phyloP scores from a whole-genome alignment of 2,797 vertebrate genomes.

The Gouania willdenowi region DNA sequence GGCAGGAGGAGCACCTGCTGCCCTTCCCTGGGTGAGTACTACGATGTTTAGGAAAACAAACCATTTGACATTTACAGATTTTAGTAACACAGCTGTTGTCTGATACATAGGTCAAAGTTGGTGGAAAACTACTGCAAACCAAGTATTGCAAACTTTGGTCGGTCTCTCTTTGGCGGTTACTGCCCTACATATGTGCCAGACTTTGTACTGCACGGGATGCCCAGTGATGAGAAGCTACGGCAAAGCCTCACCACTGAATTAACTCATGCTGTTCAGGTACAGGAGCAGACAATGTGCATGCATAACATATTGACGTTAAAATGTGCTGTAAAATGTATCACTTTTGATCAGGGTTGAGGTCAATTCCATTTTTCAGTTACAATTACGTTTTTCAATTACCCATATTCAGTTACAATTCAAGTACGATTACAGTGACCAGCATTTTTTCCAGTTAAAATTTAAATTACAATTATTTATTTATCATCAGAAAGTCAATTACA shows the following conservation, averaged over 20 bases:
- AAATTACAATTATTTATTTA: too few relatives aligned
- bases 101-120: slow-evolving; percentile 83
- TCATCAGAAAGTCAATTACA: too few relatives aligned
- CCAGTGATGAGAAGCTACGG: slow-evolving; percentile 89
- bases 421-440: too few relatives aligned
- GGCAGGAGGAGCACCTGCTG: slow-evolving; percentile 93
- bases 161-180: slow-evolving; percentile 95
- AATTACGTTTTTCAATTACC: too few relatives aligned
- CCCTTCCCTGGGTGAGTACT: slow-evolving; percentile 88
- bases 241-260: slow-evolving; percentile 90
- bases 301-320: too few relatives aligned
- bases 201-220: slow-evolving; percentile 95
- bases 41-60: neutral
- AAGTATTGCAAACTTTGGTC: slow-evolving; percentile 93
- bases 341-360: too few relatives aligned
- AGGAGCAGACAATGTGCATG: too few relatives aligned
- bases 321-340: too few relatives aligned
- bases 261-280: slow-evolving; percentile 94
- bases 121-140: slow-evolving; percentile 94
- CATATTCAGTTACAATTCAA: too few relatives aligned
- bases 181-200: slow-evolving; percentile 95
- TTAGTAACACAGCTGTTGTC: neutral
- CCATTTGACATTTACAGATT: neutral
- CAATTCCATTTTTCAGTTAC: too few relatives aligned
- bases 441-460: too few relatives aligned